These are phyloP conservation scores for Drosophila diplacantha DNA, from an alignment of 2,888 invertebrate genomes.

Conservation along the genomic window DNA sequence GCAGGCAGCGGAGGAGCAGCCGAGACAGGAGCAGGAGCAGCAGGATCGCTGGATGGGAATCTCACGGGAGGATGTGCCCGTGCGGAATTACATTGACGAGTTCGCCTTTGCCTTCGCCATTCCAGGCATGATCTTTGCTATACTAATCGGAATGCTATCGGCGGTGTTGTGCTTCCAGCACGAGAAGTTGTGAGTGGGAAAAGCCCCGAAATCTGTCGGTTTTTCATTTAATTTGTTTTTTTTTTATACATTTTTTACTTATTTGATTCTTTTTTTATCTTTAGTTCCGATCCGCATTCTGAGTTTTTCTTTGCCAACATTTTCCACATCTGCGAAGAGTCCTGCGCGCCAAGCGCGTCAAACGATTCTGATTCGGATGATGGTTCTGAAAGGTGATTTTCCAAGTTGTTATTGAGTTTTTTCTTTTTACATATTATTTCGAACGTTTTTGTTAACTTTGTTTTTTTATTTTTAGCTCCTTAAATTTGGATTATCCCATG, in stretches of 20 bases:
- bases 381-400: slow-evolving; percentile 58
- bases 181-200: slow-evolving; percentile 84
- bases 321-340: slow-evolving; percentile 85
- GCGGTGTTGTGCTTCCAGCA: slow-evolving; percentile 87
- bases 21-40: slow-evolving; percentile 60
- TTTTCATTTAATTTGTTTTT: slow-evolving; percentile 7
- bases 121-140: slow-evolving; percentile 83
- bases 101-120: slow-evolving; percentile 84
- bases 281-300: slow-evolving; percentile 82
- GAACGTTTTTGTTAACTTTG: too few relatives aligned
- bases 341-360: slow-evolving; percentile 51
- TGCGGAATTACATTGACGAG: slow-evolving; percentile 84
- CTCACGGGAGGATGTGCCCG: slow-evolving; percentile 81
- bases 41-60: slow-evolving; percentile 81
- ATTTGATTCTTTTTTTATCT: slow-evolving; percentile 34
- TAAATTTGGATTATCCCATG: slow-evolving; percentile 72
- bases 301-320: slow-evolving; percentile 84
- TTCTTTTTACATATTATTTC: background rate
- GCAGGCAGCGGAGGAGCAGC: slow-evolving; percentile 37
- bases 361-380: slow-evolving; percentile 53
- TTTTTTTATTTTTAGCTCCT: slow-evolving; percentile 37
- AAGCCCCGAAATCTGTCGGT: background rate
- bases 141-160: slow-evolving; percentile 83
- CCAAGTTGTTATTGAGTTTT: slow-evolving; percentile 11
- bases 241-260: background rate